These are phyloP conservation scores for Acanthurus tractus DNA, from an alignment of 2,797 vertebrate genomes.

Conservation along the genomic window DNA sequence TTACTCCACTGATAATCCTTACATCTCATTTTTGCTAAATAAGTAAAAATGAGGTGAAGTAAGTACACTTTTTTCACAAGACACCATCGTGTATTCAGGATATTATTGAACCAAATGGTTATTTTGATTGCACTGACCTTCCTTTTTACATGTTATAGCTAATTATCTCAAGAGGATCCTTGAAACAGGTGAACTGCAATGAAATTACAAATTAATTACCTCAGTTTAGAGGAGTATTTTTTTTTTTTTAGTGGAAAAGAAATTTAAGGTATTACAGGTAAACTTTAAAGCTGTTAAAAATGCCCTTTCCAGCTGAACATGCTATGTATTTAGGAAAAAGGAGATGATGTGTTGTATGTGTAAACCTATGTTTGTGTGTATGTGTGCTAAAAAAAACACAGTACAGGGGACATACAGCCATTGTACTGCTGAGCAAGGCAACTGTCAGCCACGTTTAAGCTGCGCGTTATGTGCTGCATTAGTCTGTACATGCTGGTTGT, in stretches of 20 bases:
- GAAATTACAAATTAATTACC: constrained; percentile 49
- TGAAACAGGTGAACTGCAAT: constrained; percentile 34
- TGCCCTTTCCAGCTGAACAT: constrained; percentile 1
- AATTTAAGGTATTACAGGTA: constrained; percentile 6
- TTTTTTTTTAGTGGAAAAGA: background rate
- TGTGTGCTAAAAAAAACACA: constrained; percentile 19
- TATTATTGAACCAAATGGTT: constrained; percentile 37
- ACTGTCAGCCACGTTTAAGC: constrained; percentile 57
- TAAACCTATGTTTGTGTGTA: background rate
- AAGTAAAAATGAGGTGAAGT: constrained; percentile 1
- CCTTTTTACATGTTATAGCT: constrained; percentile 29
- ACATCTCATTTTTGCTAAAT: background rate
- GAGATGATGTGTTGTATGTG: background rate
- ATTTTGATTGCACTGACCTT: constrained; percentile 50
- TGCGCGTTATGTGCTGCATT: constrained; percentile 45
- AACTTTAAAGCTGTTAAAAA: background rate
- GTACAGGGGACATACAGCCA: constrained; percentile 24
- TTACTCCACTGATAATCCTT: background rate
- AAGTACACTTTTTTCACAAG: background rate
- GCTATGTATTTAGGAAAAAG: constrained; percentile 13
- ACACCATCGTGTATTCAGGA: constrained; percentile 19
- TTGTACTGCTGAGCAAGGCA: constrained; percentile 63
- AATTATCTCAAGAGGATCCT: constrained; percentile 41
- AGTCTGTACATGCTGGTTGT: constrained; percentile 26
- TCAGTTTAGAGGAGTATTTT: constrained; percentile 21